A percentile compares a stretch with the other conserved stretches of the same genome.
phyloP scores from a whole-genome alignment of 1,140 invertebrate species.

The Drosophila busckii region DNA sequence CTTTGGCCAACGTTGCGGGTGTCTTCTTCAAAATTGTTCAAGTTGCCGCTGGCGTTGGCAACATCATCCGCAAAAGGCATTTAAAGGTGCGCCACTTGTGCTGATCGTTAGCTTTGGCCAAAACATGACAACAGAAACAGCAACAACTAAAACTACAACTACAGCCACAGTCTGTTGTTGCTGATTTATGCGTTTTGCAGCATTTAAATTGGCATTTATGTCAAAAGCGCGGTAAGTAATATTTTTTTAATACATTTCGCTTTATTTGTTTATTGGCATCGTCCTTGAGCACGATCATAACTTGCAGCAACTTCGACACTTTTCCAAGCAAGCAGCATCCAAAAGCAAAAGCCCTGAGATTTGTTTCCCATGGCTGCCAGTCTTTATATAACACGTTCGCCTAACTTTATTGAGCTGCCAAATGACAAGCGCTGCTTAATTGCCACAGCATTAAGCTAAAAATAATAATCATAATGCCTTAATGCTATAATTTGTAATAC shows the following conservation, averaged over 20 bases:
- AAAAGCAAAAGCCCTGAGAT: slow-evolving; percentile 33
- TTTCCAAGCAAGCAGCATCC: slow-evolving; percentile 37
- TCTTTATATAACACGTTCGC: slow-evolving; percentile 12
- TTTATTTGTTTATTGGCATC: slow-evolving; percentile 67
- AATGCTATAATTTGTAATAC: too few relatives aligned
- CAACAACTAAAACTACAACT: slow-evolving; percentile 15
- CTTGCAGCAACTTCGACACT: slow-evolving; percentile 51
- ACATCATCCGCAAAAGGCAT: slow-evolving; percentile 49
- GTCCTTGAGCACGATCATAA: slow-evolving; percentile 58
- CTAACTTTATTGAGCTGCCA: slow-evolving; percentile 41
- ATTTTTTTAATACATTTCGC: slow-evolving; percentile 71
- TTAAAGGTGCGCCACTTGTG: slow-evolving; percentile 74
- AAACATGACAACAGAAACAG: slow-evolving; percentile 43
- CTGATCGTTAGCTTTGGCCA: slow-evolving; percentile 61
- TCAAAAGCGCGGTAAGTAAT: slow-evolving; percentile 69
- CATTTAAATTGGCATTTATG: slow-evolving; percentile 77
- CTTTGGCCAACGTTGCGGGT: slow-evolving; percentile 19
- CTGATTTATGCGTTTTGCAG: slow-evolving; percentile 74
- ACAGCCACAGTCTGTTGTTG: slow-evolving; percentile 23
- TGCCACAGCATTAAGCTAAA: slow-evolving; percentile 23
- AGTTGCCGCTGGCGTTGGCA: slow-evolving; percentile 26
- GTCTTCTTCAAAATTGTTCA: slow-evolving; percentile 61
- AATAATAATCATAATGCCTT: too few relatives aligned
- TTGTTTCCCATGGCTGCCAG: slow-evolving; percentile 54
- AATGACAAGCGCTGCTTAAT: slow-evolving; percentile 41